Evolutionary conservation across 2,888 invertebrate genomes (phyloP), one percentile per base, ranked within the genome.

Genomic region (Endotricha flammealis): DNA sequence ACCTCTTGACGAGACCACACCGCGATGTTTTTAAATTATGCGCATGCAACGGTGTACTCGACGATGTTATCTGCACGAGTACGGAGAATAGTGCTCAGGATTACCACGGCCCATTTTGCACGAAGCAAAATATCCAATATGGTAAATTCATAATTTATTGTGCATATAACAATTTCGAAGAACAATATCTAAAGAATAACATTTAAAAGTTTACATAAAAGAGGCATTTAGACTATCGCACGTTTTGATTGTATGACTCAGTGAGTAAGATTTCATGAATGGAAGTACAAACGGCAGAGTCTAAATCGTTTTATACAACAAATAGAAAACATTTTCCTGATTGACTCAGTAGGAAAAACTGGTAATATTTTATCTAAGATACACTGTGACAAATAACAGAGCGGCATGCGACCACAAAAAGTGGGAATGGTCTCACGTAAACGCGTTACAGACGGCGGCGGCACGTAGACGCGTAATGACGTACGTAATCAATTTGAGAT

Each of bases 301-400:
- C n/a, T n/a, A n/a, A n/a, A n/a, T n/a, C n/a, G n/a, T n/a, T n/a
- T n/a, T n/a, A n/a, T n/a, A n/a, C n/a, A n/a, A n/a, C n/a, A n/a
- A 12, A 28, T 28, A 28, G 14, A 12, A 12, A 28, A 14, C 8
- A 28, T 13, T 28, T 28, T 14, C 28, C 28, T 12, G 9, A 11
- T 5, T 12, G 10, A 7, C 2, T 12, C 5, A n/a, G 13, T 28
- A 9, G 28, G n/a, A 28, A 33, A 31, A 36, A 23, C 38, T 40
- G 27, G 33, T 29, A 30, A 32, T 28, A 37, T 36, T 36, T 40
- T 25, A 32, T 34, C 32, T 29, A 6, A 41, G 32, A 38, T 39
- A 39, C 35, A 39, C 30, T 44, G 39, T 38, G 48, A 53, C 56
- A 55, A 54, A 57, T 57, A 38, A 49, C 44, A 55, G 49, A 50